These are phyloP conservation scores for Andrena flavipes DNA, from an alignment of 2,888 invertebrate species.

Conservation along the genomic window DNA sequence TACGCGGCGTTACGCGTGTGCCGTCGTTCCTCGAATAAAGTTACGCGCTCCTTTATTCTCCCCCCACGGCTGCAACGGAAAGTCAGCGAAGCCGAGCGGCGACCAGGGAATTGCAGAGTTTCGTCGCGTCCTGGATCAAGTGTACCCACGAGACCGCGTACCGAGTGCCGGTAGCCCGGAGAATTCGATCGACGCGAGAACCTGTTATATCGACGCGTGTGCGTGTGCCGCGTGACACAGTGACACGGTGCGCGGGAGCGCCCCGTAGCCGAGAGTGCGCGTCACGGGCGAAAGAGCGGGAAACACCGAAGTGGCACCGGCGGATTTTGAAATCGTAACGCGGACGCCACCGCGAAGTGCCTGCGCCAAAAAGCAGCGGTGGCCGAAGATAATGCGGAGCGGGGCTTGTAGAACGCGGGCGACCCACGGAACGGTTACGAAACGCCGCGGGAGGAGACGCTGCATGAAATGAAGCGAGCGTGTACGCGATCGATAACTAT, in stretches of 20 bases:
- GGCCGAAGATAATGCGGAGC: background rate
- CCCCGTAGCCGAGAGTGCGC: slow-evolving; percentile 24
- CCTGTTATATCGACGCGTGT: slow-evolving; percentile 49
- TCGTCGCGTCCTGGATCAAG: background rate
- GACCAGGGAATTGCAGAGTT: slow-evolving; percentile 3
- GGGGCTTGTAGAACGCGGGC: slow-evolving; percentile 7
- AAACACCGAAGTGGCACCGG: slow-evolving; percentile 29
- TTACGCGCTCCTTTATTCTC: background rate
- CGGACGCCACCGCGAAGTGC: background rate
- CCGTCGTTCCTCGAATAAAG: slow-evolving; percentile 1
- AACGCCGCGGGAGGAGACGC: slow-evolving; percentile 51
- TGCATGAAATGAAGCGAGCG: slow-evolving; percentile 68
- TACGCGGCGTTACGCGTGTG: slow-evolving; percentile 8
- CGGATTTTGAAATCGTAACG: slow-evolving; percentile 33
- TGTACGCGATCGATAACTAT: slow-evolving; percentile 71
- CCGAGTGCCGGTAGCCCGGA: slow-evolving; percentile 8
- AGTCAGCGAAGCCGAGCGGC: slow-evolving; percentile 5
- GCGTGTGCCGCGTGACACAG: slow-evolving; percentile 56
- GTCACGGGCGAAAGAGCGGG: slow-evolving; percentile 53
- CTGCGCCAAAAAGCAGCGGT: background rate
- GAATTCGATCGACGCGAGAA: slow-evolving; percentile 34
- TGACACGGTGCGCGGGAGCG: slow-evolving; percentile 63
- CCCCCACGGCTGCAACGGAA: background rate
- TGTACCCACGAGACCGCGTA: background rate
- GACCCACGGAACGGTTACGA: slow-evolving; percentile 47